Evolutionary conservation across 2,797 vertebrate species (phyloP).

Genomic region (Megaceryle alcyon): DNA sequence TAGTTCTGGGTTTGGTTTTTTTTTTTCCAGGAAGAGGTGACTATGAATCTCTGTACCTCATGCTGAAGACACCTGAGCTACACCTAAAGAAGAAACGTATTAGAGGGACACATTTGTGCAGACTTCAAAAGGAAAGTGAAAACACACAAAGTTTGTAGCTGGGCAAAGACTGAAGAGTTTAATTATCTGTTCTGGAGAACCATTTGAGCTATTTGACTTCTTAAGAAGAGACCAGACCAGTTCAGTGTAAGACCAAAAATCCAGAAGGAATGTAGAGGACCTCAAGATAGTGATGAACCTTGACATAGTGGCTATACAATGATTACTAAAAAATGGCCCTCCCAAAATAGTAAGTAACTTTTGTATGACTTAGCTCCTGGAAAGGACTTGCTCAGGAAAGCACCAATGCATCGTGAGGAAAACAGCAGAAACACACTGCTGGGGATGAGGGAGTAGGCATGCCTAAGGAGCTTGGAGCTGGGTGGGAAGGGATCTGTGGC

Average conservation of each 20-base stretch:
- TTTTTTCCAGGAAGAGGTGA: neutral
- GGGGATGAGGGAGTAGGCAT: neutral
- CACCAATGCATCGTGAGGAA: neutral
- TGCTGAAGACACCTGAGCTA: neutral
- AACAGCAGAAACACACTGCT: neutral
- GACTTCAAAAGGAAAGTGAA: neutral
- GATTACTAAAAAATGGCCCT: neutral
- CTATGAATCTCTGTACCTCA: neutral
- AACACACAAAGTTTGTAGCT: neutral
- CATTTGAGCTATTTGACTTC: neutral
- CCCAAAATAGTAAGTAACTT: neutral
- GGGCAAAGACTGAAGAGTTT: neutral
- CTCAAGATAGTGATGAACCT: neutral
- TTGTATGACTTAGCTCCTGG: neutral
- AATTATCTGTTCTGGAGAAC: neutral
- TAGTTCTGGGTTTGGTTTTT: neutral
- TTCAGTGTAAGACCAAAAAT: neutral
- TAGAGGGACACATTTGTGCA: neutral
- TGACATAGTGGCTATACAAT: neutral
- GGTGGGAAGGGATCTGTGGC: neutral
- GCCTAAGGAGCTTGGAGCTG: neutral
- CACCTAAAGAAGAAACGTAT: neutral
- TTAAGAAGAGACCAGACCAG: neutral
- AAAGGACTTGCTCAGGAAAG: neutral
- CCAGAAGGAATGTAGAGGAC: neutral